Conservation (phyloP, 2,113 vertebrate genomes). For the Nerophis lumbriciformis region DNA sequence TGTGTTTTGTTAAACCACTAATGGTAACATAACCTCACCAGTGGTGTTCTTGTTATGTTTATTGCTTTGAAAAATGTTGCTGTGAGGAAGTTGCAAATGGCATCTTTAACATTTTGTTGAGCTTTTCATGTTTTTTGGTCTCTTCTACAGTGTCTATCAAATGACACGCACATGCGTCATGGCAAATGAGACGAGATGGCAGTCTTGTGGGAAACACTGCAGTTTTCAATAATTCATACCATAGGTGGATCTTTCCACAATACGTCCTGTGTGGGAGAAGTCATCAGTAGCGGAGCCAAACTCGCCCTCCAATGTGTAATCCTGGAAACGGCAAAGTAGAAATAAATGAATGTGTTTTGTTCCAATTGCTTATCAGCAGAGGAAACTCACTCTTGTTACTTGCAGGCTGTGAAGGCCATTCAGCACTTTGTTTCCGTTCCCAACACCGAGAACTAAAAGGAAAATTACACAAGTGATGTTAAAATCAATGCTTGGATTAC, state of each 20-base stretch:
- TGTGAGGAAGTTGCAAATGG: too few relatives aligned
- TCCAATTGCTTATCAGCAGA: neutral
- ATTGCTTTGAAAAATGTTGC: too few relatives aligned
- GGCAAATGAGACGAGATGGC: too few relatives aligned
- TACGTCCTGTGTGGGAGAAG: conserved; percentile 78
- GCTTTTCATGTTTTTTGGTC: too few relatives aligned
- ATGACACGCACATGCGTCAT: too few relatives aligned
- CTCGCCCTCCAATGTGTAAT: conserved; percentile 82
- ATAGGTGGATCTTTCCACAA: conserved; percentile 86
- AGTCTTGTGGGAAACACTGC: neutral
- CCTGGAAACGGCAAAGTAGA: conserved; percentile 61
- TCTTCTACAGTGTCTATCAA: too few relatives aligned
- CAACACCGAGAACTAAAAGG: conserved; percentile 80
- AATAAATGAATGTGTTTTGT: neutral
- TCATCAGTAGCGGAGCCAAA: conserved; percentile 87
- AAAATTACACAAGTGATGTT: neutral
- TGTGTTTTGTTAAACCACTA: too few relatives aligned
- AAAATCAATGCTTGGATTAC: neutral
- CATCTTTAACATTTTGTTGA: too few relatives aligned
- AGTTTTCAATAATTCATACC: conserved; percentile 67
- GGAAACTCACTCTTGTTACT: conserved; percentile 78
- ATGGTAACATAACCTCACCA: too few relatives aligned
- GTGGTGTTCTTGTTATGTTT: too few relatives aligned
- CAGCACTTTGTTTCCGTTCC: conserved; percentile 74
- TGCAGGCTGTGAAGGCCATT: conserved; percentile 71